Conservation (phyloP, 2,888 invertebrate species). For the Oxytorus armatus region DNA sequence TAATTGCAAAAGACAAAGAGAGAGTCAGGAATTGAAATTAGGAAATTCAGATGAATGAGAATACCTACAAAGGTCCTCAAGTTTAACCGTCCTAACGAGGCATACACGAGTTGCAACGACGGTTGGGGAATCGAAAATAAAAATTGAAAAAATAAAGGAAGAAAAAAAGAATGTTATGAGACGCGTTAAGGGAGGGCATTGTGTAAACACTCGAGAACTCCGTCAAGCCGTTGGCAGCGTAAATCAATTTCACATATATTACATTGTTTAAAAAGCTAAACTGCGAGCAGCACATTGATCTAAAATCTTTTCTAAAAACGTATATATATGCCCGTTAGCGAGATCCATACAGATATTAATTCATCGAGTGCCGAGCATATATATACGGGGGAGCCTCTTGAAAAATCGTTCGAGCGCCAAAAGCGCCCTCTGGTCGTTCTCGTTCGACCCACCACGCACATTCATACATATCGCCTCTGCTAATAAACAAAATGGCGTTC, state of each 20-base stretch:
- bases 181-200: conserved; percentile 56
- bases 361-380: neutral
- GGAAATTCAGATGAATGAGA: no score
- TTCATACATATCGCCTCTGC: neutral
- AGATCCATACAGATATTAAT: neutral
- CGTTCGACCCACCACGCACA: conserved; percentile 6
- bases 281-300: no score
- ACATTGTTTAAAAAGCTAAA: conserved; percentile 71
- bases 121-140: conserved; percentile 27
- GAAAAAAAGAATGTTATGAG: conserved; percentile 78
- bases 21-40: no score
- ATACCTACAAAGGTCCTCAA: no score
- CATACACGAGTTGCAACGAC: conserved; percentile 20
- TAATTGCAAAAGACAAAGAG: no score
- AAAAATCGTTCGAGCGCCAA: conserved; percentile 41
- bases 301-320: conserved; percentile 44
- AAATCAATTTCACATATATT: conserved; percentile 77
- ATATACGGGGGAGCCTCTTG: conserved; percentile 17
- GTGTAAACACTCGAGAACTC: conserved; percentile 71
- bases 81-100: no score
- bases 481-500: conserved; percentile 17
- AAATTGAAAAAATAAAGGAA: conserved; percentile 34
- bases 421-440: conserved; percentile 38
- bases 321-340: neutral
- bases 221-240: conserved; percentile 81